Base-by-base conservation (phyloP, 2,797 vertebrate genomes). In the Brachyalestes nurse region DNA sequence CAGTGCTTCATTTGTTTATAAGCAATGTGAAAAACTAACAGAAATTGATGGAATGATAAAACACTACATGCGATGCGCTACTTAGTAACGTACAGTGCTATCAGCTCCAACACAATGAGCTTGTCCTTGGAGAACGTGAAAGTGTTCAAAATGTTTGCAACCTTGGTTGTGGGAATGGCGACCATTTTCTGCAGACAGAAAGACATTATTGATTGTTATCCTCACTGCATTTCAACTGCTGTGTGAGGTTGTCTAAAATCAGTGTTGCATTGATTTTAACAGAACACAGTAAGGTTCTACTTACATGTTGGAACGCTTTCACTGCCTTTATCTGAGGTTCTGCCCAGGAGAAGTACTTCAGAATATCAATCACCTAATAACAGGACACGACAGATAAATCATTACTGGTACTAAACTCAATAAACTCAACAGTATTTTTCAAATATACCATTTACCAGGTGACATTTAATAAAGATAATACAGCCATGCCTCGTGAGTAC, bases 341-440 rank as follows among this genome's bases (percentile, higher is more conserved):
- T 70, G 98, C 97, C 97, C 98, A 99, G 51, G 97, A 99, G 89
- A 99, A 99, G 82, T 98, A 99, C 85, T 97, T 98, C 86, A 99
- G 88, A 84, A 99, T 95, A 83, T 99, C 97, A 86, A 96, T 96
- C 86, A 99, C 96, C 98, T 99, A 90, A 78, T 93, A 57, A 91
- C 64, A 28, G 72, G 67, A 12, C 83, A 38, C 19, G 12, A 21
- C 21, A 34, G 28, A 19, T 16, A 49, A 25, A 28, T 25, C 16
- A 53, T 67, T 45, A 51, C 10, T 25, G 5, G 12, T 28, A 1
- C 25, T 57, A 57, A 45, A 45, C 1, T 45, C 42, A 6, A 45
- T 45, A 10, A n/a, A n/a, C n/a, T n/a, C 6, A 0, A 12, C 10
- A 14, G 10, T 61, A 13, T 2, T 25, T n/a, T 58, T 8, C 4